Evolutionary conservation across 2,888 invertebrate species (phyloP), one percentile per base, ranked within the genome.

Genomic region (Syrista parreyssii): DNA sequence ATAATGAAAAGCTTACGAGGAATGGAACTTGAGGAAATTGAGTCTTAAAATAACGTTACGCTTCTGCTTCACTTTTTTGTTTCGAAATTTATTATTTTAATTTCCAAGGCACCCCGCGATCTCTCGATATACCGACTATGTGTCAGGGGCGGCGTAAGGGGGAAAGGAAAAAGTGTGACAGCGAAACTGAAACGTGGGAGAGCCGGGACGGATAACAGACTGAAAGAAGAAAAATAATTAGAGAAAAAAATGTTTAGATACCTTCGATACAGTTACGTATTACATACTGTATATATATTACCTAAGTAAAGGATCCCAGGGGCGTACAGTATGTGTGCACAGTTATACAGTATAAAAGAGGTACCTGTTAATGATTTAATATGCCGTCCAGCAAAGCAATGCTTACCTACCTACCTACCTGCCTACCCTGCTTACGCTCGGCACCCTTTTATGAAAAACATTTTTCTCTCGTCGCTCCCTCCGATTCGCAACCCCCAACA

Each of bases 71-170:
- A 9, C 23, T 55, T 31, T 71, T 71, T 3, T 71, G 1, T 71
- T 71, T 3, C 71, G 71, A 71, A 71, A 71, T 71, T 71, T 71
- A 71, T 71, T 71, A 31, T 30, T 30, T 71, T 71, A 31, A 71
- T 71, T 71, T 71, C 11, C 55, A 55, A 15, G 9, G 23, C 23
- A 55, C 55, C 15, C 55, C 23, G 55, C 23, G 55, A 23, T 23
- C 55, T 55, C 55, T 23, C 23, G 55, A 23, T 23, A 55, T 55
- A 23, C 23, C 23, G 40, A 23, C 6, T 23, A 9, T 55, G 2
- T 55, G 23, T 55, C 55, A 55, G 55, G 55, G 55, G 55, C 55
- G 55, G 23, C 55, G 9, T 23, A 23, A 55, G 23, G 1, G 55
- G 23, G 4, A 9, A 9, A 55, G 55, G 2, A 23, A 55, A 55